Evolutionary conservation across 2,797 vertebrate species (phyloP).

Genomic region (Intellagama lesueurii): DNA sequence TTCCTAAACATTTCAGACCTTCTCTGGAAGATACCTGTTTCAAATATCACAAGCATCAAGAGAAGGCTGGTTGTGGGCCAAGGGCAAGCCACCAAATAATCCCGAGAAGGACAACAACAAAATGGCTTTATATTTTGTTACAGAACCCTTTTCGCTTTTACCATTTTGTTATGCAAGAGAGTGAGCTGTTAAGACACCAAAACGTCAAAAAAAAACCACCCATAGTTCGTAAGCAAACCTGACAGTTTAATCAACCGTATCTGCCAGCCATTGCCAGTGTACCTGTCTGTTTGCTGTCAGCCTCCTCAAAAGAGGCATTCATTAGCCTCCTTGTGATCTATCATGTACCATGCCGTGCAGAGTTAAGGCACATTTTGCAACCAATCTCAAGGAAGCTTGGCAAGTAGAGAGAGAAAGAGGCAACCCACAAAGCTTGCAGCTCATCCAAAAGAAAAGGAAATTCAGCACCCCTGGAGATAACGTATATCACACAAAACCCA

Average conservation of each 20-base stretch:
- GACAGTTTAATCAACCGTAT: neutral
- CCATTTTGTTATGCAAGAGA: neutral
- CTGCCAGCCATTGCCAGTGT: neutral
- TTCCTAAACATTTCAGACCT: too few relatives aligned
- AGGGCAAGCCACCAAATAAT: neutral
- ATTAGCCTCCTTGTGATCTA: neutral
- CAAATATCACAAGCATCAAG: too few relatives aligned
- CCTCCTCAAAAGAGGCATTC: neutral
- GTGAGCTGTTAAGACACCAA: neutral
- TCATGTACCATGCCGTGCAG: neutral
- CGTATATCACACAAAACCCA: neutral
- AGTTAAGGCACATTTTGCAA: neutral
- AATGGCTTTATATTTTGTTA: neutral
- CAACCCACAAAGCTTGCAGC: too few relatives aligned
- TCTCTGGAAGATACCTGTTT: too few relatives aligned
- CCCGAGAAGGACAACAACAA: too few relatives aligned
- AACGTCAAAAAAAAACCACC: neutral
- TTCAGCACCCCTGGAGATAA: neutral
- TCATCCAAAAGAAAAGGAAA: neutral
- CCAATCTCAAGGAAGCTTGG: neutral
- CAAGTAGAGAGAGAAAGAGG: neutral
- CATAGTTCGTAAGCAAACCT: neutral
- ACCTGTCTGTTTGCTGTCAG: constrained; percentile 23
- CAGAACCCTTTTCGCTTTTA: too few relatives aligned
- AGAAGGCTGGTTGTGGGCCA: too few relatives aligned